Evolutionary conservation across 1,140 invertebrate species (phyloP).

Genomic region (Trinorchestia longiramus): DNA sequence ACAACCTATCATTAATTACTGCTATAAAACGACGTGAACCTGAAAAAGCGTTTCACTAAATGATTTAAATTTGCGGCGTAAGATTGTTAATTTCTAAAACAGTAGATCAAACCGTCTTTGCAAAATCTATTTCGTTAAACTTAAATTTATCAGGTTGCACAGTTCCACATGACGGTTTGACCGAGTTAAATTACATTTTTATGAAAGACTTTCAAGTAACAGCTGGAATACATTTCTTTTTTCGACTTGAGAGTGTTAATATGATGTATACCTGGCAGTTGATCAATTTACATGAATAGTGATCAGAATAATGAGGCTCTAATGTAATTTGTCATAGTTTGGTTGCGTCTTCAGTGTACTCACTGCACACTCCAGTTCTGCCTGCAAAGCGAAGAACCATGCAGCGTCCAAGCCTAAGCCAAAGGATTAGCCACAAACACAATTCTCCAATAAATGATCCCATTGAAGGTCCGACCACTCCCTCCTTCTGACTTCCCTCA

Average conservation of each 20-base stretch:
- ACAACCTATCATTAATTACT: background rate
- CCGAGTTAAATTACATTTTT: too few relatives aligned
- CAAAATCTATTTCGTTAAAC: background rate
- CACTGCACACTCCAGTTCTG: background rate
- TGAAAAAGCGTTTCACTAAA: background rate
- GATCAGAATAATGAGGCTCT: background rate
- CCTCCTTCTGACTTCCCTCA: background rate
- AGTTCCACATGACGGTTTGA: too few relatives aligned
- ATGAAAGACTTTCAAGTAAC: background rate
- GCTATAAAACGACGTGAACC: background rate
- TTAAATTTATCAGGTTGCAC: background rate
- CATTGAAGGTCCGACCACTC: background rate
- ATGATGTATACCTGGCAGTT: background rate
- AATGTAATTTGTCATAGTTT: background rate
- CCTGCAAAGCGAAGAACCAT: background rate
- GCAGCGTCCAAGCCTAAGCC: background rate
- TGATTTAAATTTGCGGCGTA: background rate
- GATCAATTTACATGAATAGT: background rate
- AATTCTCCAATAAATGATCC: slow-evolving; percentile 41
- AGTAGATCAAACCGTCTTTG: background rate
- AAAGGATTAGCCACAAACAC: slow-evolving; percentile 10
- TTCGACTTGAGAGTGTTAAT: background rate
- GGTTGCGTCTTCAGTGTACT: background rate
- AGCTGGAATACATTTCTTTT: background rate
- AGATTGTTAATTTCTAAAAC: background rate